Evolutionary conservation across 2,113 vertebrate species (phyloP), one percentile per base, ranked within the genome.

Genomic region (Coturnix japonica): DNA sequence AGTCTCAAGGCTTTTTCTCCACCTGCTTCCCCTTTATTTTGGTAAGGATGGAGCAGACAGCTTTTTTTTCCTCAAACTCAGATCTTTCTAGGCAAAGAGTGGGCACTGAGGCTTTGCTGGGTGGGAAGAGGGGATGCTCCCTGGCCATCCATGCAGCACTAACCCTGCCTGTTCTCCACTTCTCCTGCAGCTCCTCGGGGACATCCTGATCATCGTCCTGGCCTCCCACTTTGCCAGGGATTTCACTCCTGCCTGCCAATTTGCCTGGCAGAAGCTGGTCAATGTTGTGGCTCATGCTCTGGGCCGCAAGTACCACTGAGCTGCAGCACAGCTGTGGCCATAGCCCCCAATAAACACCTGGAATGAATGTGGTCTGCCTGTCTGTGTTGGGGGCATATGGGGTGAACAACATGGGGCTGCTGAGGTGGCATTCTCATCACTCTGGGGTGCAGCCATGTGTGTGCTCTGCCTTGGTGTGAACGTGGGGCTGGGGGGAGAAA

Each of bases 221-320:
- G 97, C 98, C 0, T 39, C 85, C 31, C 97, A 96, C 63, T 47
- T 98, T 13, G 96, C 97, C 22, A 6, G 8, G n/a, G 84, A 81
- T 0, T 98, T 98, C 97, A 97, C 71, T 14, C 93, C 97, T 0
- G 31, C 86, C n/a, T 13, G 57, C 8, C 98, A 98, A 92, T 91
- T 73, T 14, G 37, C 95, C 60, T 98, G 79, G 56, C 98, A 98
- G 89, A 98, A 98, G 96, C 98, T 99, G 94, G 85, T 98, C 46
- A 2, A 90, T 5, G 98, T 98, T 9, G 98, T 98, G 83, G 98
- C 98, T 53, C 93, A 94, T 3, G 98, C n/a, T 30, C 93, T 99
- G 94, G 96, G 97, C 86, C 97, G 49, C 89, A 97, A 97, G 92
- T 98, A 98, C 97, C 97, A 98, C 95, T 98, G 94, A 97, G 26